phyloP scores from a whole-genome alignment of 2,888 invertebrate species.

The Oligia fasciuncula region DNA sequence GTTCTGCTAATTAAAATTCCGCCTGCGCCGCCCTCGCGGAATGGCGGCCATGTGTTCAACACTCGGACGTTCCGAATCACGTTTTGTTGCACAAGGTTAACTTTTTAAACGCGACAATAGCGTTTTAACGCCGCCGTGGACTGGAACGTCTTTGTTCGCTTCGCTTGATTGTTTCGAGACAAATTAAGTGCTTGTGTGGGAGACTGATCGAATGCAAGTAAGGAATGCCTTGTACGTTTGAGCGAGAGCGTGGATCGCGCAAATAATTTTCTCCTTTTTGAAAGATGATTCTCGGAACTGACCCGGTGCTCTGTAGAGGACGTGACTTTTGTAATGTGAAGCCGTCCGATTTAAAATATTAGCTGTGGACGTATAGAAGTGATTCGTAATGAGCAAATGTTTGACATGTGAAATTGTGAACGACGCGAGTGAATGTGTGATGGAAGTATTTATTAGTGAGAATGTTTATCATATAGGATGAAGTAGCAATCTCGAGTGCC shows the following conservation, averaged over 20 bases:
- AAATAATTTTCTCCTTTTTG: conserved; percentile 78
- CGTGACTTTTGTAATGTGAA: conserved; percentile 84
- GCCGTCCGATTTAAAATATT: conserved; percentile 85
- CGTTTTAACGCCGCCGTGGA: conserved; percentile 75
- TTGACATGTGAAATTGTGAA: conserved; percentile 69
- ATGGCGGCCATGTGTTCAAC: conserved; percentile 90
- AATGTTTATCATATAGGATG: conserved; percentile 86
- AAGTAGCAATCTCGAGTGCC: conserved; percentile 90
- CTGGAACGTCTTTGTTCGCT: conserved; percentile 78
- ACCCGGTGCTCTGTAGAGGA: conserved; percentile 89
- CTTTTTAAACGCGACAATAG: conserved; percentile 81
- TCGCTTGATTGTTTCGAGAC: conserved; percentile 77
- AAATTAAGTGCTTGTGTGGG: conserved; percentile 79
- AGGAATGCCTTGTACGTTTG: conserved; percentile 75
- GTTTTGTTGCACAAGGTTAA: conserved; percentile 89
- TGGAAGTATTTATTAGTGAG: conserved; percentile 89
- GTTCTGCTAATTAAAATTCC: conserved; percentile 91
- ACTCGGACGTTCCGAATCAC: conserved; percentile 88
- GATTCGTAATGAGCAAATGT: conserved; percentile 69
- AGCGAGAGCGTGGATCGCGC: conserved; percentile 78
- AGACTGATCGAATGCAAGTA: conserved; percentile 82
- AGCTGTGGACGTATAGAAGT: conserved; percentile 76
- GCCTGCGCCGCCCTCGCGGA: conserved; percentile 90
- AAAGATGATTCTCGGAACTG: conserved; percentile 85
- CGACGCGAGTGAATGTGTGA: conserved; percentile 79